Percentiles rank a stretch among this genome's conserved stretches.
phyloP scores from a whole-genome alignment of 2,113 vertebrate genomes.

The Calypte anna region DNA sequence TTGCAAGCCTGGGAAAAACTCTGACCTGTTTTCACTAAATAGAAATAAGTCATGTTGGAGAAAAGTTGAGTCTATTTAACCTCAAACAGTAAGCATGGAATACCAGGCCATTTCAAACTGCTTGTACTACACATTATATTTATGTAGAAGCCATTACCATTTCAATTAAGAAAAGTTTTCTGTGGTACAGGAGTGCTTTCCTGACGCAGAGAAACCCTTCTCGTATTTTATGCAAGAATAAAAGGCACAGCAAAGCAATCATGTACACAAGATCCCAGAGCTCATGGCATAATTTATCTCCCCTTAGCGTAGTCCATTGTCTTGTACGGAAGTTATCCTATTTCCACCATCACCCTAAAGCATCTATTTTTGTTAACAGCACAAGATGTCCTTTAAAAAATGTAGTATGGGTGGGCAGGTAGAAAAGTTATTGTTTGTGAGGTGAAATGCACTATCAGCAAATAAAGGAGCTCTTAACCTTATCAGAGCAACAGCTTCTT shows the following conservation, averaged over 20 bases:
- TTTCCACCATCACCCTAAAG: neutral
- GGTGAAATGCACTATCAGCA: neutral
- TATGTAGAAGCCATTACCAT: neutral
- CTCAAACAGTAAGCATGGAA: neutral
- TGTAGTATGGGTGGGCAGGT: neutral
- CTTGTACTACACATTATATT: neutral
- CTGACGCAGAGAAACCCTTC: neutral
- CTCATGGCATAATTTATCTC: neutral
- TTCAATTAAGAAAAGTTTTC: neutral
- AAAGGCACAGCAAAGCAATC: neutral
- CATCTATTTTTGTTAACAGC: neutral
- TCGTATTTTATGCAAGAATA: neutral
- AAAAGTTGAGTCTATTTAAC: neutral
- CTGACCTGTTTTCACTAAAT: neutral
- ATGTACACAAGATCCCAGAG: neutral
- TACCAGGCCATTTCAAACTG: neutral
- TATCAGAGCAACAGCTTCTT: neutral
- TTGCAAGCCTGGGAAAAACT: neutral
- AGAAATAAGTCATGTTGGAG: neutral
- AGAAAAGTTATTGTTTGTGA: neutral
- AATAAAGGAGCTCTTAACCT: neutral
- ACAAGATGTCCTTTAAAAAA: neutral
- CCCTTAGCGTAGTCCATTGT: neutral
- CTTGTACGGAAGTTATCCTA: accelerated
- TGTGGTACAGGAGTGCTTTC: neutral